Percentiles rank a stretch among this genome's conserved stretches.
These are phyloP conservation scores for Caenorhabditis sulstoni DNA, from an alignment of 2,888 invertebrate genomes.

Conservation along the genomic window DNA sequence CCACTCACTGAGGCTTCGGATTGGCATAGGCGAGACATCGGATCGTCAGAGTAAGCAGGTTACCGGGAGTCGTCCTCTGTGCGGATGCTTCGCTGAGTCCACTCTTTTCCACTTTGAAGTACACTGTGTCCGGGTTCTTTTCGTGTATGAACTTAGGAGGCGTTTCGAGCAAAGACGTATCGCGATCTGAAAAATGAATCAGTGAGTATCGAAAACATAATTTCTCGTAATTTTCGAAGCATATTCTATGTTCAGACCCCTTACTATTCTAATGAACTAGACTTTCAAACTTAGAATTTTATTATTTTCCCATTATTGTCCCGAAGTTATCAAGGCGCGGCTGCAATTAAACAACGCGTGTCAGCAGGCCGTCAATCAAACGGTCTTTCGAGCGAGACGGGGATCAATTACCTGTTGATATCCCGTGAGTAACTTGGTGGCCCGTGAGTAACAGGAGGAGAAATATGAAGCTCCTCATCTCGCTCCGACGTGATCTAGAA, in stretches of 20 bases:
- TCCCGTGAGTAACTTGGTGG: constrained; percentile 33
- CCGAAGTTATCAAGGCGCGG: not conserved
- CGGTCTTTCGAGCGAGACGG: constrained; percentile 15
- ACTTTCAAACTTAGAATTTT: no score
- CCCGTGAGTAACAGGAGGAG: constrained; percentile 48
- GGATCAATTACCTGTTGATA: constrained; percentile 42
- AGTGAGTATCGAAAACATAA: no score
- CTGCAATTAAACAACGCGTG: not conserved
- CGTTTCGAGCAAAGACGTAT: no score
- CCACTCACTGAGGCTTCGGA: constrained; percentile 91
- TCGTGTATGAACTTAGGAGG: constrained; percentile 77
- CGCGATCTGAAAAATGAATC: no score
- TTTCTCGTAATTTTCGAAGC: no score
- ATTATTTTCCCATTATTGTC: not conserved
- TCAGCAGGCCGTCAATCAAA: constrained; percentile 25
- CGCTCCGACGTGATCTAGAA: constrained; percentile 57
- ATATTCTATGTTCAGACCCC: no score
- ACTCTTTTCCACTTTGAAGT: constrained; percentile 74
- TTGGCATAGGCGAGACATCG: constrained; percentile 97
- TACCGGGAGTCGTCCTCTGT: constrained; percentile 57
- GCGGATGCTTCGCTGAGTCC: constrained; percentile 49
- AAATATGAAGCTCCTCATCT: constrained; percentile 50
- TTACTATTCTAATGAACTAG: no score
- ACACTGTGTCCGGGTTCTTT: constrained; percentile 72
- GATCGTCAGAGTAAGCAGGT: constrained; percentile 84